phyloP scores from a whole-genome alignment of 2,888 invertebrate genomes.

The Sinelater perroti region DNA sequence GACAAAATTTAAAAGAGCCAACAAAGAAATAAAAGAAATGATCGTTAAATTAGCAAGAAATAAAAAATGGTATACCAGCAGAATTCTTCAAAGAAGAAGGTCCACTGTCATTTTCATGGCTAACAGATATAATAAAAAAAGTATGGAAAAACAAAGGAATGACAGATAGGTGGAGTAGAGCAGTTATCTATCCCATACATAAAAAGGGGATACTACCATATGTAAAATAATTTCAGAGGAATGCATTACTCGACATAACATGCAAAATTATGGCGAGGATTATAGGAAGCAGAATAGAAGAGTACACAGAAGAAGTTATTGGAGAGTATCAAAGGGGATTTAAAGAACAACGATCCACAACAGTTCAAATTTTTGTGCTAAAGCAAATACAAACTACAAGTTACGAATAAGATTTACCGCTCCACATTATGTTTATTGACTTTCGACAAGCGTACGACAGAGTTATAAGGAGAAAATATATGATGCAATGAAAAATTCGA shows the following conservation, averaged over 20 bases:
- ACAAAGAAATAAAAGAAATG: constrained; percentile 19
- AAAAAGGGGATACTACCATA: constrained; percentile 19
- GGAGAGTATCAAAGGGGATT: constrained; percentile 17
- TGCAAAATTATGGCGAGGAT: neutral
- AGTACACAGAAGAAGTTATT: constrained; percentile 15
- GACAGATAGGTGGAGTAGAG: constrained; percentile 12
- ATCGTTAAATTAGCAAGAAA: constrained; percentile 14
- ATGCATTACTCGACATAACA: constrained; percentile 17
- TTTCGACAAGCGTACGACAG: constrained; percentile 8
- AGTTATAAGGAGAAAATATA: constrained; percentile 5
- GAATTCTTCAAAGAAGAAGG: constrained; percentile 8
- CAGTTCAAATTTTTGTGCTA: constrained; percentile 2
- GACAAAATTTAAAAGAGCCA: constrained; percentile 13
- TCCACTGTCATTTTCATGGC: neutral
- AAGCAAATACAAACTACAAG: no score
- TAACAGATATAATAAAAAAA: constrained; percentile 19
- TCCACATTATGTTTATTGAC: constrained; percentile 13
- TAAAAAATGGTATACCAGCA: constrained; percentile 5
- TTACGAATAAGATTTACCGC: constrained; percentile 11
- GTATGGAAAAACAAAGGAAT: constrained; percentile 18
- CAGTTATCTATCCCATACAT: constrained; percentile 20
- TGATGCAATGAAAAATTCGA: constrained; percentile 9
- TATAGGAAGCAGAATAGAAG: constrained; percentile 12
- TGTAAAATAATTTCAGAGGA: constrained; percentile 20
- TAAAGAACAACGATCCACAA: constrained; percentile 14